Evolutionary conservation across 2,113 vertebrate genomes (phyloP).

Genomic region (Prionailurus bengalensis): DNA sequence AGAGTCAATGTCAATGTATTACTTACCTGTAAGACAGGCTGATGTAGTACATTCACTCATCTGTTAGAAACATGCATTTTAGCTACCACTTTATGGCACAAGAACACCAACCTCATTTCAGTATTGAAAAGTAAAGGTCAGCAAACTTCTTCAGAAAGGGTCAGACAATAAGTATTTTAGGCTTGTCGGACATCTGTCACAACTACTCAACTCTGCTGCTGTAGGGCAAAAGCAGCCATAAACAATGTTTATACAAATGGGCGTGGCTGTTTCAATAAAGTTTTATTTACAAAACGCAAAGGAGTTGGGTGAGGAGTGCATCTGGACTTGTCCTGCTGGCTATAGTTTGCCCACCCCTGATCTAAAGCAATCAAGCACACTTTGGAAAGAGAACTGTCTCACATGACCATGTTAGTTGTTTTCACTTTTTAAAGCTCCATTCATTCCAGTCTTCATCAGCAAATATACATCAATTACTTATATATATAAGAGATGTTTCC

Average conservation of each 20-base stretch:
- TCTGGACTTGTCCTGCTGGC: not conserved
- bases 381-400: conserved; percentile 21
- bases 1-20: conserved; percentile 24
- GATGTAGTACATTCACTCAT: not conserved
- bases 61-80: conserved; percentile 18
- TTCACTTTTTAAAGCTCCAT: not conserved
- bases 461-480: not conserved
- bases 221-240: not conserved
- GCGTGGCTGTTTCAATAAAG: not conserved
- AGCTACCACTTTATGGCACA: not conserved
- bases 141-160: not conserved
- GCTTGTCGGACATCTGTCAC: not conserved
- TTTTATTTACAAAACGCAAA: conserved; percentile 11
- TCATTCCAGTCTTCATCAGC: not conserved
- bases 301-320: not conserved
- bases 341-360: not conserved
- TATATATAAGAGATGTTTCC: not conserved
- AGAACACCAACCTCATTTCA: not conserved
- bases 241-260: not conserved
- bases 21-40: not conserved
- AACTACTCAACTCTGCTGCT: not conserved
- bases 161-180: conserved; percentile 20
- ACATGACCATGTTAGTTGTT: not conserved
- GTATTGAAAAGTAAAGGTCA: conserved; percentile 44
- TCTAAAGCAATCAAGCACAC: not conserved